phyloP scores from a whole-genome alignment of 1,140 invertebrate genomes.

The Chelonus insularis region DNA sequence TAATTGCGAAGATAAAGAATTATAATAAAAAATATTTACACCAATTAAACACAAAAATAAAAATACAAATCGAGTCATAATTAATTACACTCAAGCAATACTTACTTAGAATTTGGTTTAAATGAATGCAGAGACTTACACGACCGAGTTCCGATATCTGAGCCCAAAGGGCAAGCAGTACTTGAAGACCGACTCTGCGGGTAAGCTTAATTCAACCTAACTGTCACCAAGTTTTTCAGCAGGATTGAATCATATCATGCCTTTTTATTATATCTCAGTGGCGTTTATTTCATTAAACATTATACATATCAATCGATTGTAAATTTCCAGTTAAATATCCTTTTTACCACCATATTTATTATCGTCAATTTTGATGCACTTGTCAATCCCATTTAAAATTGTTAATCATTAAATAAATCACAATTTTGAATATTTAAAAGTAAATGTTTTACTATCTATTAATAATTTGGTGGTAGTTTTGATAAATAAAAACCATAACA shows the following conservation, averaged over 20 bases:
- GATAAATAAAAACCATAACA: too few relatives aligned
- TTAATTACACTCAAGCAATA: constrained; percentile 34
- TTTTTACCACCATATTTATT: too few relatives aligned
- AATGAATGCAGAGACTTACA: constrained; percentile 64
- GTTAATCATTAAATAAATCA: too few relatives aligned
- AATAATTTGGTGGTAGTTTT: too few relatives aligned
- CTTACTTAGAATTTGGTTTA: constrained; percentile 53
- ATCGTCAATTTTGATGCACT: too few relatives aligned
- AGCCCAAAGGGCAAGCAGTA: constrained; percentile 77
- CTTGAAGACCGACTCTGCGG: constrained; percentile 78
- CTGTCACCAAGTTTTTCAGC: constrained; percentile 6
- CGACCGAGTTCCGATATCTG: constrained; percentile 67
- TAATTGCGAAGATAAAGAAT: background rate
- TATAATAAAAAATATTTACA: background rate
- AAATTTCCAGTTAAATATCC: too few relatives aligned
- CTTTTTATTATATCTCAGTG: too few relatives aligned
- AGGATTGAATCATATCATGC: background rate
- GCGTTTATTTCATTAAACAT: too few relatives aligned
- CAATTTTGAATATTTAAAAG: too few relatives aligned
- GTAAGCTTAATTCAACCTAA: constrained; percentile 66
- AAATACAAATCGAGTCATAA: constrained; percentile 31
- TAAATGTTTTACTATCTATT: too few relatives aligned
- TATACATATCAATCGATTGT: too few relatives aligned
- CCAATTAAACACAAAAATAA: constrained; percentile 11
- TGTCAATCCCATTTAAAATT: too few relatives aligned